Evolutionary conservation across 2,888 invertebrate species (phyloP).

Genomic region (Ectobius pallidus): DNA sequence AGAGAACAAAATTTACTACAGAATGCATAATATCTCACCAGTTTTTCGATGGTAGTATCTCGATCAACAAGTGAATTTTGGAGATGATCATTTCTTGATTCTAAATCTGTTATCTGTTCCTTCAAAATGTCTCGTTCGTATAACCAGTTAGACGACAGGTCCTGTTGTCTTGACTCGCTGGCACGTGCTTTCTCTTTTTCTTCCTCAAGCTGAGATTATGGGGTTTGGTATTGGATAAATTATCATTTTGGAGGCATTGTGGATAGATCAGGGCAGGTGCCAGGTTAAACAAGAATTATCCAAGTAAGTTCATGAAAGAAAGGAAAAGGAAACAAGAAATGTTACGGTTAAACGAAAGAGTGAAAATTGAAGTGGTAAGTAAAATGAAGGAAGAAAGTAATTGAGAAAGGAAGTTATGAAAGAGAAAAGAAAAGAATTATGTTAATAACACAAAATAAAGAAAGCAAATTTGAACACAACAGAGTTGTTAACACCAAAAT

Average conservation of each 20-base stretch:
- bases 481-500: too few relatives aligned
- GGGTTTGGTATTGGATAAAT: neutral
- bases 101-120: conserved; percentile 61
- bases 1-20: too few relatives aligned
- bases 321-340: neutral
- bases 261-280: neutral
- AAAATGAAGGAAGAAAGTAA: conserved; percentile 4
- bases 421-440: conserved; percentile 10
- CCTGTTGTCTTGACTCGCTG: conserved; percentile 49
- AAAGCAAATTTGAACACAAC: too few relatives aligned
- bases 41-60: conserved; percentile 65
- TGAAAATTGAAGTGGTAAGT: neutral
- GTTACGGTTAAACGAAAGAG: neutral
- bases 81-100: conserved; percentile 64
- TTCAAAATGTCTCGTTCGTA: conserved; percentile 60
- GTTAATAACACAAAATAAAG: neutral
- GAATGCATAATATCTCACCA: conserved; percentile 61
- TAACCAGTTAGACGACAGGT: conserved; percentile 49
- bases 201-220: conserved; percentile 46
- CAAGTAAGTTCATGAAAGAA: too few relatives aligned
- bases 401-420: conserved; percentile 3
- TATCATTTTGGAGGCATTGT: neutral
- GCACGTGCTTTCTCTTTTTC: conserved; percentile 47
- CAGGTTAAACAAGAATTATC: too few relatives aligned
- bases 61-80: conserved; percentile 65